Conservation (phyloP, 2,113 vertebrate genomes). For the human region DNA sequence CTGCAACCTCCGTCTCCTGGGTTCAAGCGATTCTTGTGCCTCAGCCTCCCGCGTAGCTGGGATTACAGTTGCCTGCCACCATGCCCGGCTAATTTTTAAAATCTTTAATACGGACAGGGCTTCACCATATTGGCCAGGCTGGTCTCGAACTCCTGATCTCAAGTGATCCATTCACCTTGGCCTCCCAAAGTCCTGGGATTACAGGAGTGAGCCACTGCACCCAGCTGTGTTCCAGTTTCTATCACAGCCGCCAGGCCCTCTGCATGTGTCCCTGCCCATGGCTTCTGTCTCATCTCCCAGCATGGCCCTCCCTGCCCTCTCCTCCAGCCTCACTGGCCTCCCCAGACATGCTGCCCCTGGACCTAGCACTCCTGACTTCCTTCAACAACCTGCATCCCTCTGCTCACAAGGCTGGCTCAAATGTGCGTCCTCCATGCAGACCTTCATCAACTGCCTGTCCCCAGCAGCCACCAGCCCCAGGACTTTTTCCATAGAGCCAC, state of each 20-base stretch:
- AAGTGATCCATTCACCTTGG: no score
- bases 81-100: no score
- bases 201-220: no score
- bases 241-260: neutral
- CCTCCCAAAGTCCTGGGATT: no score
- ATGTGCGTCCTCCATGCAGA: neutral
- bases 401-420: neutral
- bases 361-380: neutral
- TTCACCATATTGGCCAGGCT: no score
- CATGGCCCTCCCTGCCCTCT: no score
- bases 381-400: neutral
- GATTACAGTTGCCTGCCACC: no score
- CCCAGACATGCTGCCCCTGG: accelerated
- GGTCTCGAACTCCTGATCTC: no score
- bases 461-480: neutral
- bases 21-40: no score
- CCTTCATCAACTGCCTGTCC: neutral
- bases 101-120: no score
- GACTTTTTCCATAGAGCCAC: neutral
- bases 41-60: no score
- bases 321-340: neutral
- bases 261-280: accelerated
- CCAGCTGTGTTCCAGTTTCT: neutral
- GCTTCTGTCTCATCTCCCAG: accelerated
- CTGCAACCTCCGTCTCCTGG: no score